phyloP scores from a whole-genome alignment of 2,888 invertebrate species.

The Pristionchus arcanus region DNA sequence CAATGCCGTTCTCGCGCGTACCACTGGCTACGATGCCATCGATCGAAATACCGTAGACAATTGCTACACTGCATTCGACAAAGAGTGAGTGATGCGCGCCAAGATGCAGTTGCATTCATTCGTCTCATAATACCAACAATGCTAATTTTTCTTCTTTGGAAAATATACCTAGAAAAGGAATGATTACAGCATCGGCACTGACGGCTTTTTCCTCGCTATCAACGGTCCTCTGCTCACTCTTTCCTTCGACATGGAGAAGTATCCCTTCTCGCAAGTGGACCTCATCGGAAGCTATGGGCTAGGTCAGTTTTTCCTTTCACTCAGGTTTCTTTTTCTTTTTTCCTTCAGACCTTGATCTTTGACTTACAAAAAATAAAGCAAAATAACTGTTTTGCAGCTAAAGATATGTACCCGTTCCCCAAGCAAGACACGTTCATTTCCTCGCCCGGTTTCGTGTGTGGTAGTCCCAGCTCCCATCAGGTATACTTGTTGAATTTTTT shows the following conservation, averaged over 20 bases:
- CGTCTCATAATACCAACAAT: too few relatives aligned
- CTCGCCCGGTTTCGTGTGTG: neutral
- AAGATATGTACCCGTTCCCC: neutral
- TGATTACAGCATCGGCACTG: neutral
- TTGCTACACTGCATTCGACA: neutral
- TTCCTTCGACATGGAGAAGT: neutral
- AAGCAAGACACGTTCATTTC: neutral
- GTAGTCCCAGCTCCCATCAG: neutral
- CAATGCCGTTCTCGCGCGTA: neutral
- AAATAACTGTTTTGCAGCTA: neutral
- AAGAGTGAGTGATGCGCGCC: neutral
- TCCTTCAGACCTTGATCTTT: too few relatives aligned
- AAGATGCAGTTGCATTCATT: too few relatives aligned
- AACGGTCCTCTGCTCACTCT: constrained; percentile 9
- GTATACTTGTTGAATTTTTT: neutral
- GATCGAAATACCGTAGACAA: neutral
- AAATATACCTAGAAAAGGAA: too few relatives aligned
- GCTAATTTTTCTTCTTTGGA: too few relatives aligned
- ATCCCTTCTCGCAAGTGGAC: neutral
- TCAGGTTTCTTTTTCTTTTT: too few relatives aligned
- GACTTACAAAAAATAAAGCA: too few relatives aligned
- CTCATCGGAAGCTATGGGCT: neutral
- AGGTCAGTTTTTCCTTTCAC: too few relatives aligned
- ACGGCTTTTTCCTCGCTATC: neutral
- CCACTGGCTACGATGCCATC: neutral